phyloP scores from a whole-genome alignment of 2,797 vertebrate genomes.

The Siniperca scherzeri region DNA sequence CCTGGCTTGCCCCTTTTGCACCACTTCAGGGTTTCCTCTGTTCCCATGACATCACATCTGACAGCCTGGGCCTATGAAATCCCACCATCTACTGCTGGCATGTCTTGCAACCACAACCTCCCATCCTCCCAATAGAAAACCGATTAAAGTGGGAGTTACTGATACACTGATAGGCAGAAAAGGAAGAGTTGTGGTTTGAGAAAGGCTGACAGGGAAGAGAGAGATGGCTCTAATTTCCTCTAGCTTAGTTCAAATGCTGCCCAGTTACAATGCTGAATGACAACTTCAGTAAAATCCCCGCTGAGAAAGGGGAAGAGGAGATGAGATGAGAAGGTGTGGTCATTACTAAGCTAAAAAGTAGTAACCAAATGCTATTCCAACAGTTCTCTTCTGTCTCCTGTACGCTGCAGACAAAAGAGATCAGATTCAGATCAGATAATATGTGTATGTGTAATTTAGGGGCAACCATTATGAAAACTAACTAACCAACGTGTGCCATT shows the following conservation, averaged over 20 bases:
- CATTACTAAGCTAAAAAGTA: slow-evolving; percentile 42
- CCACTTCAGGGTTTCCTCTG: slow-evolving; percentile 32
- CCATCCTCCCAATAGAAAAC: slow-evolving; percentile 33
- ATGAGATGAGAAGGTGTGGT: slow-evolving; percentile 21
- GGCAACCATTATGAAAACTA: neutral
- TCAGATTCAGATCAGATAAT: neutral
- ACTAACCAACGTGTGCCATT: slow-evolving; percentile 1
- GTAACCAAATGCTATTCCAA: slow-evolving; percentile 20
- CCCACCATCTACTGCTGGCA: slow-evolving; percentile 24
- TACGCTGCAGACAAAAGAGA: slow-evolving; percentile 8
- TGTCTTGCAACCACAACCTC: slow-evolving; percentile 34
- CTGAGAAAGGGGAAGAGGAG: slow-evolving; percentile 70
- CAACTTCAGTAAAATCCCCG: slow-evolving; percentile 49
- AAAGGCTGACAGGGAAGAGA: slow-evolving; percentile 62
- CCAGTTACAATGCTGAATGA: slow-evolving; percentile 53
- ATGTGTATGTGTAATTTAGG: neutral
- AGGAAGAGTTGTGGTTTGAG: slow-evolving; percentile 57
- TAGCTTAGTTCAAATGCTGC: slow-evolving; percentile 47
- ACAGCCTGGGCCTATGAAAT: slow-evolving; percentile 14
- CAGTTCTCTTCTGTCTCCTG: neutral
- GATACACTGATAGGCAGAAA: slow-evolving; percentile 43
- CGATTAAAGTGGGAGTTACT: slow-evolving; percentile 36
- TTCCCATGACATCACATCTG: slow-evolving; percentile 40
- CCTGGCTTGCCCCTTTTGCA: slow-evolving; percentile 38
- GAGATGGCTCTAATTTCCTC: slow-evolving; percentile 68